Percentiles rank a stretch among this genome's conserved stretches.
Conservation (phyloP, 2,113 vertebrate genomes). For the Pseudonaja textilis region DNA sequence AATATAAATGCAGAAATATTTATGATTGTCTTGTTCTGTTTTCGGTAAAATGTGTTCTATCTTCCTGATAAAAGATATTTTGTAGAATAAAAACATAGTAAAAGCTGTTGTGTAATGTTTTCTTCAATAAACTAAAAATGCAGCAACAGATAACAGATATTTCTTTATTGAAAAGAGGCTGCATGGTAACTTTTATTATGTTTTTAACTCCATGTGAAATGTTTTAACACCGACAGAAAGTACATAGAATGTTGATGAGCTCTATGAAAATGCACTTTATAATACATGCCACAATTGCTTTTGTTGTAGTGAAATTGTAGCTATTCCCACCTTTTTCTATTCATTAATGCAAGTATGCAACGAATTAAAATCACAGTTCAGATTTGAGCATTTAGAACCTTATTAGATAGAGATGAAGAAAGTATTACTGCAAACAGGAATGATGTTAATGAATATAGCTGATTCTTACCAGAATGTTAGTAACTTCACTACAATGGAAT, state of each 20-base stretch:
- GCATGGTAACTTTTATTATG: not conserved
- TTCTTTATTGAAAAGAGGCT: not conserved
- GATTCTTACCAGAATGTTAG: conserved; percentile 20
- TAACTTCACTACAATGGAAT: conserved; percentile 19
- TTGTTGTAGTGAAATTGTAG: conserved; percentile 29
- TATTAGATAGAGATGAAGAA: not conserved
- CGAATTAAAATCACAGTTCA: conserved; percentile 40
- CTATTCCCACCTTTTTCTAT: conserved; percentile 45
- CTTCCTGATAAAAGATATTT: conserved; percentile 4
- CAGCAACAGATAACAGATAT: not conserved
- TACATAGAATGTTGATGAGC: not conserved
- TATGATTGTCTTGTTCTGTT: not conserved
- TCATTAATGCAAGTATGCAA: conserved; percentile 32
- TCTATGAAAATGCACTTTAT: conserved; percentile 13
- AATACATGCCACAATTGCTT: conserved; percentile 33
- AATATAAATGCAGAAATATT: not conserved
- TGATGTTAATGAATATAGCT: conserved; percentile 11
- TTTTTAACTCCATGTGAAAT: not conserved
- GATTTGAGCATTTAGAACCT: conserved; percentile 31
- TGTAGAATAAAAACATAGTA: conserved; percentile 10
- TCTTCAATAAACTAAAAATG: conserved; percentile 35
- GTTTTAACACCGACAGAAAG: not conserved
- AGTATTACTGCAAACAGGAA: conserved; percentile 5
- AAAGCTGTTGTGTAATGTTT: conserved; percentile 28
- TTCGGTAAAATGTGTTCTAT: not conserved